Evolutionary conservation across 2,888 invertebrate species (phyloP), one percentile per base, ranked within the genome.

Genomic region (Campopleginae sp.): DNA sequence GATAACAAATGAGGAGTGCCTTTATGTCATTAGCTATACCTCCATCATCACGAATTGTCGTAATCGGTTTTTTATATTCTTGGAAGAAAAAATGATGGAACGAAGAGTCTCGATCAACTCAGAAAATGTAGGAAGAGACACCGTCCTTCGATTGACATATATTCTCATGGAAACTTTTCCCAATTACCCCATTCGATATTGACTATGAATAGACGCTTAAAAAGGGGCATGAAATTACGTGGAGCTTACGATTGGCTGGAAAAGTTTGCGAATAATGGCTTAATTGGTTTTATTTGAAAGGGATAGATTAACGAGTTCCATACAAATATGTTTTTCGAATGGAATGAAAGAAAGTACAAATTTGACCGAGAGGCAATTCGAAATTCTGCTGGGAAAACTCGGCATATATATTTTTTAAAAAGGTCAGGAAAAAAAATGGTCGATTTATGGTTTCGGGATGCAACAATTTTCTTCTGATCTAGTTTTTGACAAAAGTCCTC

Each of bases 51-150:
- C 14, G 27, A 14, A 27, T 27, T 4, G 14, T 58, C 54, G 14
- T 27, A 58, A 58, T 58, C 58, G 58, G 58, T 58, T 58, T 58
- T 58, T 14, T 27, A 58, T 58, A 58, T 58, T 27, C 58, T 27
- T 27, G 58, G 27, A 27, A 12, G 58, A 58, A 58, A 27, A 54
- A 58, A 58, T 58, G 58, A 5, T 27, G 14, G 4, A 27, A 12
- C 27, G 58, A 58, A 58, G 14, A 14, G 23, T 14, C 5, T 27
- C 14, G 58, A 5, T 58, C 27, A 12, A 27, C 14, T 14, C 1
- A 27, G 23, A 58, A 58, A 14, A 14, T 27, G 1, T 58, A 8
- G 2, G 12, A 27, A 27, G 14, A 23, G 23, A 23, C 12, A 7
- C 10, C 23, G 10, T 54, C 12, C 4, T 54, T 19, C 5, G 4